Base-by-base conservation (phyloP, 2,888 invertebrate genomes). In the Thera obeliscata region DNA sequence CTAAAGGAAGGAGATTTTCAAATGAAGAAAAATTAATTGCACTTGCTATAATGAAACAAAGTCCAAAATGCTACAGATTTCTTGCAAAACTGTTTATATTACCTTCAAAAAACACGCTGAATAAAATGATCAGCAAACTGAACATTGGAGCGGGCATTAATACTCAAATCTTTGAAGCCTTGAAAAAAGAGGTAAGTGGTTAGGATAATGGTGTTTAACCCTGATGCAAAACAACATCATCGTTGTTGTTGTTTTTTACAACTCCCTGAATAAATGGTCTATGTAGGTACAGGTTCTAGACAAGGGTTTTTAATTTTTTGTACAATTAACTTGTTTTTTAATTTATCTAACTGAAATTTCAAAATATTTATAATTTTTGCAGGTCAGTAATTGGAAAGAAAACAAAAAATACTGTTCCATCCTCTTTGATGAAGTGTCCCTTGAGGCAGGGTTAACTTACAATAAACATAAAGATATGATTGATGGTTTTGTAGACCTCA, bases 41-140 rank as follows among this genome's bases (percentile, higher is more conserved):
- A 7, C 9, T 64, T 12, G 61, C 61, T 6, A 64, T 67, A 11
- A 55, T 63, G 49, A 67, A 63, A 36, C 67, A 67, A 60, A 59
- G 62, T 22, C 67, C 56, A 9, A 63, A 56, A 38, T 56, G 59
- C 41, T 67, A 67, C 35, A 46, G 56, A 38, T 64, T 64, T 52
- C 22, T n/a, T 61, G 8, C 11, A 43, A 64, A 43, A 56, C 56
- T 61, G 8, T 66, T 66, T 43, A 66, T 66, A 6, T 9, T 64
- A 12, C 60, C 57, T 3, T 46, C 64, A 33, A 48, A 50, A 22
- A 36, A 56, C 5, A 62, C 62, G 1, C 3, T 56, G 11, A 48
- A 38, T 33, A 60, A 43, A 55, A 36, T 55, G 36, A 55, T 55
- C 11, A 11, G 9, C 54, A 35, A 55, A 3, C 9, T 36, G 3